These are phyloP conservation scores for Limnodromus scolopaceus DNA, from an alignment of 2,797 vertebrate species.

Conservation along the genomic window DNA sequence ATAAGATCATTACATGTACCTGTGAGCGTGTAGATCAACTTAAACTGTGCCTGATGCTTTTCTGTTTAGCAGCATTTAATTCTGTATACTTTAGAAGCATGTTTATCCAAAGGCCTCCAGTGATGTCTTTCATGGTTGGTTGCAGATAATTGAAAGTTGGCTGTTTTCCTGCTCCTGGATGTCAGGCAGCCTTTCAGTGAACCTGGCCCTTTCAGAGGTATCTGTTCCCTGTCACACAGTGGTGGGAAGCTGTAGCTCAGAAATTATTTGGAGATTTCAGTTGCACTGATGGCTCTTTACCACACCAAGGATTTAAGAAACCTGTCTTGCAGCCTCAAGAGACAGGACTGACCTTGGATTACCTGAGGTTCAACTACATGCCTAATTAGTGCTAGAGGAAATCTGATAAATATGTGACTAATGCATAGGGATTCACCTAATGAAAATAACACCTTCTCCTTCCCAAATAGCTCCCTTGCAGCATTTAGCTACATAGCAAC, in stretches of 20 bases:
- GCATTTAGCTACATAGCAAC: neutral
- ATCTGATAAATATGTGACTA: neutral
- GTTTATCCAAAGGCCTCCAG: neutral
- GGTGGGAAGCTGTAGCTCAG: neutral
- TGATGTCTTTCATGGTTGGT: neutral
- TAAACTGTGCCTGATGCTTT: neutral
- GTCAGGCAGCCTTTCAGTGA: slow-evolving; percentile 11
- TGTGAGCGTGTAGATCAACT: neutral
- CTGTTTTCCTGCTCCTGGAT: neutral
- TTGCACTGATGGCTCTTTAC: neutral
- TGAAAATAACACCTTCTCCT: neutral
- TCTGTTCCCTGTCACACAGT: neutral
- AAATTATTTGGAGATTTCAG: neutral
- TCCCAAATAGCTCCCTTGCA: neutral
- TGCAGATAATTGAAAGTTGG: neutral
- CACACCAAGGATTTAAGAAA: neutral
- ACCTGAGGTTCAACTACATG: neutral
- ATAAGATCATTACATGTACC: neutral
- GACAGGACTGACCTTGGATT: neutral
- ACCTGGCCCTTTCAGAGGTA: neutral
- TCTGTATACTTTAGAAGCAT: neutral
- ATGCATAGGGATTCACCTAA: neutral
- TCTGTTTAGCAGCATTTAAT: neutral
- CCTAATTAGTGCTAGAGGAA: neutral
- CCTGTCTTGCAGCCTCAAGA: neutral